Evolutionary conservation across 2,888 invertebrate species (phyloP).

Genomic region (Heliothis peltigera): DNA sequence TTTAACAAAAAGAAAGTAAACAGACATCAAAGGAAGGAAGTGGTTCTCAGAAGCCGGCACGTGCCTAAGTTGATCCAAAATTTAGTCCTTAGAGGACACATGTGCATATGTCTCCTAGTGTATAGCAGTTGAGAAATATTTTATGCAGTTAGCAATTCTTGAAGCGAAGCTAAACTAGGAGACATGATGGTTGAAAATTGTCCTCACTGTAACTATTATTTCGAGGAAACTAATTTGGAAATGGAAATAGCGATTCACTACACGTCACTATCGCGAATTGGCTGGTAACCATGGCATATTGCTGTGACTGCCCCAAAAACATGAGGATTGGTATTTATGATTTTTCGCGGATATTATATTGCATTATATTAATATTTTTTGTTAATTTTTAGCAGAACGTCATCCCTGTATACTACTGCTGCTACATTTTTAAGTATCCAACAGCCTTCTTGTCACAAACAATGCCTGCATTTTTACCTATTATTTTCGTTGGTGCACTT

Average conservation of each 20-base stretch:
- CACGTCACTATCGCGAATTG: conserved; percentile 25
- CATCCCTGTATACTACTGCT: too few relatives aligned
- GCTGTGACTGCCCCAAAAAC: conserved; percentile 8
- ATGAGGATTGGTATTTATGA: not conserved
- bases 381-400: too few relatives aligned
- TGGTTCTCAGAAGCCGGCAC: conserved; percentile 40
- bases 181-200: conserved; percentile 9
- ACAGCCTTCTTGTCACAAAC: too few relatives aligned
- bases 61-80: conserved; percentile 59
- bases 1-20: conserved; percentile 37
- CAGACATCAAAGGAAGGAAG: conserved; percentile 58
- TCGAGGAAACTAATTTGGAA: conserved; percentile 25
- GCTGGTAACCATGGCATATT: conserved; percentile 17
- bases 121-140: not conserved
- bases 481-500: too few relatives aligned
- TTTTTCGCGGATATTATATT: not conserved
- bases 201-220: conserved; percentile 15
- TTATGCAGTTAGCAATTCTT: conserved; percentile 3
- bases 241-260: conserved; percentile 37
- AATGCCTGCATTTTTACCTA: too few relatives aligned
- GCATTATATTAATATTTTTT: too few relatives aligned
- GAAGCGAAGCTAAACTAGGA: not conserved
- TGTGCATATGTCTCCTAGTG: too few relatives aligned
- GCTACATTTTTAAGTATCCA: too few relatives aligned
- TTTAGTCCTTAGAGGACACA: conserved; percentile 41